Evolutionary conservation across 2,797 vertebrate species (phyloP).

Genomic region (Glossophaga mutica): DNA sequence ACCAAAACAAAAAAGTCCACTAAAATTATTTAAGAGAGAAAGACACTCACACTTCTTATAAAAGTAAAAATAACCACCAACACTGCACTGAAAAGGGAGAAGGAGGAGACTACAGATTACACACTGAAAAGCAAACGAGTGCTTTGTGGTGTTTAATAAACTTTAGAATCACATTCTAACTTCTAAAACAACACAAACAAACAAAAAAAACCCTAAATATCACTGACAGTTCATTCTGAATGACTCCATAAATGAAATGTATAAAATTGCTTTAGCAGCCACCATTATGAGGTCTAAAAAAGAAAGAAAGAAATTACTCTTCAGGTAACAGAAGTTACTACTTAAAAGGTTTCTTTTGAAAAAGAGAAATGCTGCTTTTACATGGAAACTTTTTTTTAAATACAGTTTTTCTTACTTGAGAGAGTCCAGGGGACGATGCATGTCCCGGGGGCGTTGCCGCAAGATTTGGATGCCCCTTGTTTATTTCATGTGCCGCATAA

Average conservation of each 20-base stretch:
- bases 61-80: background rate
- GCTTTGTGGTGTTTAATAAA: background rate
- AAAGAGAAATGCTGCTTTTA: constrained; percentile 16
- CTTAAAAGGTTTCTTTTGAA: background rate
- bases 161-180: background rate
- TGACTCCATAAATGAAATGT: background rate
- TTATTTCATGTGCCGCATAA: constrained; percentile 94
- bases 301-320: background rate
- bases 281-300: background rate
- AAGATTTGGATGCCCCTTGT: constrained; percentile 96
- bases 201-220: background rate
- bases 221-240: background rate
- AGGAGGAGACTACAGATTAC: background rate
- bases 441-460: constrained; percentile 94
- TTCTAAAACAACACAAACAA: constrained; percentile 29
- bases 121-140: background rate
- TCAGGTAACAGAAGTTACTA: background rate
- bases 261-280: background rate
- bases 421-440: constrained; percentile 93
- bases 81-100: background rate
- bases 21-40: background rate
- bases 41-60: background rate
- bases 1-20: background rate
- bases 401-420: constrained; percentile 91
- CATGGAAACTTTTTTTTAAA: background rate